phyloP scores from a whole-genome alignment of 37 sponge, comb jelly and placozoan species.

The Halichondria panicea region DNA sequence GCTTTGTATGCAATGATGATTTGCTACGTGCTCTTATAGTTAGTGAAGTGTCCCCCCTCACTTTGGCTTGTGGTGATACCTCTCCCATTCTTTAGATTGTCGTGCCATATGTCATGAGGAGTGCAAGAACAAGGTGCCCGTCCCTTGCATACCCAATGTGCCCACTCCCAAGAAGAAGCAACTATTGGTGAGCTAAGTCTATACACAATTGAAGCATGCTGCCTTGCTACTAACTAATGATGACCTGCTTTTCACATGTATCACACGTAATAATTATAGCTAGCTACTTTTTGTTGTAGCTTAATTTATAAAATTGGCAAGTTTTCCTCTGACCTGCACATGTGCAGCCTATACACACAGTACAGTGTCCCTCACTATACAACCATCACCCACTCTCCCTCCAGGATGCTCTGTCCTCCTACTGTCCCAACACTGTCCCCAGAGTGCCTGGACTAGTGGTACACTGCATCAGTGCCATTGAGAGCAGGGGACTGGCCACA shows the following conservation, averaged over 20 bases:
- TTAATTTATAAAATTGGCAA: too few species aligned
- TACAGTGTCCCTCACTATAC: too few species aligned
- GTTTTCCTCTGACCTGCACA: too few species aligned
- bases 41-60: not conserved
- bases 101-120: constrained; percentile 71
- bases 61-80: too few species aligned
- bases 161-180: constrained; percentile 79
- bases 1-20: not conserved
- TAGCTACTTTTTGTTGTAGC: not conserved
- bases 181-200: not conserved
- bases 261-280: not conserved
- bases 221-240: not conserved
- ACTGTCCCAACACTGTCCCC: constrained; percentile 82
- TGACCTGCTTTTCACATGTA: not conserved
- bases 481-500: constrained; percentile 77
- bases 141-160: constrained; percentile 87
- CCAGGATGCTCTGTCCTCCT: constrained; percentile 79
- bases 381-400: not conserved
- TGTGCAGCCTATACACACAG: too few species aligned
- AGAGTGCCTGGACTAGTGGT: constrained; percentile 82
- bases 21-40: too few species aligned
- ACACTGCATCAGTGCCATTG: constrained; percentile 86
- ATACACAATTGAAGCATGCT: not conserved
- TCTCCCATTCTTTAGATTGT: constrained; percentile 62
- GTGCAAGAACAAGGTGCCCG: constrained; percentile 75